Conservation (phyloP, 2,888 invertebrate genomes). For the Polietes domitor region DNA sequence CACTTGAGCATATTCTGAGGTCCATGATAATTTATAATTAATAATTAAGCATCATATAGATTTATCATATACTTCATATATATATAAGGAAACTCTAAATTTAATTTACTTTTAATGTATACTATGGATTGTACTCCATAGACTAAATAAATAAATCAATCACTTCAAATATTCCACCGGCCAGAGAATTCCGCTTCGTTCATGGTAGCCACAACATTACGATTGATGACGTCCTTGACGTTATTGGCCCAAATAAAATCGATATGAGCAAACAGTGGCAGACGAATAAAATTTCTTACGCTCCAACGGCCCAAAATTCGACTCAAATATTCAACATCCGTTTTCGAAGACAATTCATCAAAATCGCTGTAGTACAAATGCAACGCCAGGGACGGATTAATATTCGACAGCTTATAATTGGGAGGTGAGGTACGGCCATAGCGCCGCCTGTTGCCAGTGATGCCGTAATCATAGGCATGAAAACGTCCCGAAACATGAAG, state of each 20-base stretch:
- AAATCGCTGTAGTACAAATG: conserved; percentile 27
- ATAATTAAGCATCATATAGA: no score
- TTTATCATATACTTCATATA: no score
- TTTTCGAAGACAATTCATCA: not conserved
- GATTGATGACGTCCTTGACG: not conserved
- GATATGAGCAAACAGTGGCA: not conserved
- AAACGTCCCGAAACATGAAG: not conserved
- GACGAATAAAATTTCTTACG: not conserved
- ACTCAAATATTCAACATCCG: not conserved
- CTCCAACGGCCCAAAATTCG: not conserved
- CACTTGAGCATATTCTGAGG: no score
- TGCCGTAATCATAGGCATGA: not conserved
- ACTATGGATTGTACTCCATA: no score
- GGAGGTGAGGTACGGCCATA: not conserved
- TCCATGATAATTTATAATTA: no score
- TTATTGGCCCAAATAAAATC: conserved; percentile 5
- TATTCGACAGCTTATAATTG: conserved; percentile 1
- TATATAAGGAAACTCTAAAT: no score
- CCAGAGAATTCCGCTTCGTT: not conserved
- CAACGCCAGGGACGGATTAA: not conserved
- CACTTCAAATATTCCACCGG: no score
- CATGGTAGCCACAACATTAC: not conserved
- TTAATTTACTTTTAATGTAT: no score
- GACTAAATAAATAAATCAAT: no score
- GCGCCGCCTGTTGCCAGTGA: not conserved